phyloP scores from a whole-genome alignment of 2,113 vertebrate genomes.

The Plestiodon gilberti region DNA sequence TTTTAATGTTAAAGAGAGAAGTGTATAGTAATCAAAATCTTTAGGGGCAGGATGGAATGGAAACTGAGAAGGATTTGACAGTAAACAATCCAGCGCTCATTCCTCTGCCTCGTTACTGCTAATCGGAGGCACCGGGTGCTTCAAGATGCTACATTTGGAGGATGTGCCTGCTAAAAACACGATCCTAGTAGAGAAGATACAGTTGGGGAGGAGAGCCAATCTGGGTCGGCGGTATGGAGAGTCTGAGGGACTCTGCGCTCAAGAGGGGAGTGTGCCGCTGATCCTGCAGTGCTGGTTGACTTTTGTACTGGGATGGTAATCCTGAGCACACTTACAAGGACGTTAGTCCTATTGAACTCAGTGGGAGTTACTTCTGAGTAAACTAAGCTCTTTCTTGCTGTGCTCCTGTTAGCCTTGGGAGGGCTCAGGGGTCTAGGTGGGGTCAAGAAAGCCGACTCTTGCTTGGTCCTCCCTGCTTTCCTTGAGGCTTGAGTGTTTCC shows the following conservation, averaged over 20 bases:
- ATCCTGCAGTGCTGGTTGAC: background rate
- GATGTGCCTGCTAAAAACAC: background rate
- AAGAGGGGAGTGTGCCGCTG: background rate
- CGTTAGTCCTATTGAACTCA: background rate
- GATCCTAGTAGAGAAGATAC: background rate
- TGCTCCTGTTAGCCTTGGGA: background rate
- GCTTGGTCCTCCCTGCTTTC: background rate
- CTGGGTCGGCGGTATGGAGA: background rate
- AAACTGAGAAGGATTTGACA: slow-evolving; percentile 67
- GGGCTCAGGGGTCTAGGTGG: background rate
- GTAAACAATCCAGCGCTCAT: slow-evolving; percentile 66
- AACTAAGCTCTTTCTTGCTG: background rate
- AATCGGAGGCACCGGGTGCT: background rate
- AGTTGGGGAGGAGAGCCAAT: background rate
- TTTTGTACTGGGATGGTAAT: background rate
- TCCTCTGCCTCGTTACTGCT: slow-evolving; percentile 64
- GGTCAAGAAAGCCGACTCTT: background rate
- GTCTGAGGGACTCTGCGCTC: background rate
- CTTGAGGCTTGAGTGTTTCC: too few species aligned
- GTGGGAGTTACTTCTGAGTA: background rate
- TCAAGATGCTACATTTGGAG: background rate
- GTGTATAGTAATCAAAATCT: slow-evolving; percentile 74
- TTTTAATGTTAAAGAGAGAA: slow-evolving; percentile 56
- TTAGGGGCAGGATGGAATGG: slow-evolving; percentile 69
- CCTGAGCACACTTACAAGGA: background rate